A percentile compares a stretch with the other conserved stretches of the same genome.
Conservation (phyloP, 2,113 vertebrate species). For the Barnardius zonarius region DNA sequence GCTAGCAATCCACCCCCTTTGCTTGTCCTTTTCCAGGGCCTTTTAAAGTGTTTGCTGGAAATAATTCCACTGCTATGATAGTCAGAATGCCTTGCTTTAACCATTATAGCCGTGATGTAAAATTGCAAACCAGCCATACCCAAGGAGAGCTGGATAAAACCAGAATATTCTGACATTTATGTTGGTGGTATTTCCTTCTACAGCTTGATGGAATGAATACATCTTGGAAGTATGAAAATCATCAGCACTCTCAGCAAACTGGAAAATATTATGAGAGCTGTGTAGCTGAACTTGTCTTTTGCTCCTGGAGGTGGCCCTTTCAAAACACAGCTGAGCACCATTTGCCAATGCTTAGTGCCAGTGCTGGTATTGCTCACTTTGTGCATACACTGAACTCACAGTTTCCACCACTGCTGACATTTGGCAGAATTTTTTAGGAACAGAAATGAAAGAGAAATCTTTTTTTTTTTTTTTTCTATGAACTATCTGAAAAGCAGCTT, state of each 20-base stretch:
- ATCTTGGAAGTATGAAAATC: neutral
- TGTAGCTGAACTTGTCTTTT: neutral
- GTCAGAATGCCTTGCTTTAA: neutral
- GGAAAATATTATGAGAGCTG: constrained; percentile 16
- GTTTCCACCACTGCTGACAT: neutral
- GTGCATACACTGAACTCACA: neutral
- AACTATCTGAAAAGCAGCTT: neutral
- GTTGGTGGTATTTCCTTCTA: neutral
- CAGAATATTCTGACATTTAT: neutral
- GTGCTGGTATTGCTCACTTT: neutral
- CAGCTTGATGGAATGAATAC: neutral
- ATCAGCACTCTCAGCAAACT: neutral
- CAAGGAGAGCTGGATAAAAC: neutral
- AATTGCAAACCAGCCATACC: neutral
- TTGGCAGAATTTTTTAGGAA: neutral
- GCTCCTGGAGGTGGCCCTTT: constrained; percentile 29
- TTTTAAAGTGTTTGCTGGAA: neutral
- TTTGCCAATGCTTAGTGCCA: neutral
- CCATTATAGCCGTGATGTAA: neutral
- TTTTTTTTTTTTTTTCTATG: neutral
- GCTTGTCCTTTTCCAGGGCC: neutral
- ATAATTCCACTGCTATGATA: neutral
- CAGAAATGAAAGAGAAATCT: neutral
- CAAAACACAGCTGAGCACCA: constrained; percentile 14
- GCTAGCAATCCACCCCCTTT: neutral